phyloP scores from a whole-genome alignment of 2,797 vertebrate genomes.

The Sebastes matsubarae region DNA sequence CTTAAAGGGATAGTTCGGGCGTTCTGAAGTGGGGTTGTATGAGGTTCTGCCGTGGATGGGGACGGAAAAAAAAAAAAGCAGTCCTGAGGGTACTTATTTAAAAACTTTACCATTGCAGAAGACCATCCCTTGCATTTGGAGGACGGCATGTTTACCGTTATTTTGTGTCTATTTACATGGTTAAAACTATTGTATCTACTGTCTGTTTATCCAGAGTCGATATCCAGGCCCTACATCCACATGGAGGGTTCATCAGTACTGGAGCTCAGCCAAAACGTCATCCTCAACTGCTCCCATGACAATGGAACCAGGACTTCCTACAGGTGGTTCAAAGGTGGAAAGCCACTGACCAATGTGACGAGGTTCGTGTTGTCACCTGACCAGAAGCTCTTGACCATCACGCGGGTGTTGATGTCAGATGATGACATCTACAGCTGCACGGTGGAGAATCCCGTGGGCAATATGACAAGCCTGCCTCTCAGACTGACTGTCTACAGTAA shows the following conservation, averaged over 20 bases:
- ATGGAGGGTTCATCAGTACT: conserved; percentile 89
- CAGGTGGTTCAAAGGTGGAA: conserved; percentile 92
- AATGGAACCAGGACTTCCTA: conserved; percentile 93
- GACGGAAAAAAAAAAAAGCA: too few species aligned
- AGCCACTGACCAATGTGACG: conserved; percentile 87
- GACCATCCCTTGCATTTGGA: neutral
- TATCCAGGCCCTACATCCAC: conserved; percentile 89
- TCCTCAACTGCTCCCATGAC: conserved; percentile 92
- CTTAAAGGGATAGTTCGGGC: too few species aligned
- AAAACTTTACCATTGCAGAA: neutral
- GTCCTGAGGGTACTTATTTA: neutral
- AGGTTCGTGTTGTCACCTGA: conserved; percentile 89
- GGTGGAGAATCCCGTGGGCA: conserved; percentile 92
- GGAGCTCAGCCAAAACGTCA: conserved; percentile 91
- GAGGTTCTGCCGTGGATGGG: too few species aligned
- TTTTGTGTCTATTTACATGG: neutral
- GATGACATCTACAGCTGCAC: conserved; percentile 86
- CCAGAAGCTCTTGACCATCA: conserved; percentile 92
- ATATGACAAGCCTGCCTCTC: conserved; percentile 85
- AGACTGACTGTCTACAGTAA: conserved; percentile 94
- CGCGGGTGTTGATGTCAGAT: conserved; percentile 88
- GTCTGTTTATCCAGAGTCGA: conserved; percentile 80
- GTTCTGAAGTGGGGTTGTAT: too few species aligned
- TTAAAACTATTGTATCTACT: neutral
- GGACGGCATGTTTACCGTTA: neutral